Evolutionary conservation across 2,888 invertebrate genomes (phyloP).

Genomic region (Sericinus montela): DNA sequence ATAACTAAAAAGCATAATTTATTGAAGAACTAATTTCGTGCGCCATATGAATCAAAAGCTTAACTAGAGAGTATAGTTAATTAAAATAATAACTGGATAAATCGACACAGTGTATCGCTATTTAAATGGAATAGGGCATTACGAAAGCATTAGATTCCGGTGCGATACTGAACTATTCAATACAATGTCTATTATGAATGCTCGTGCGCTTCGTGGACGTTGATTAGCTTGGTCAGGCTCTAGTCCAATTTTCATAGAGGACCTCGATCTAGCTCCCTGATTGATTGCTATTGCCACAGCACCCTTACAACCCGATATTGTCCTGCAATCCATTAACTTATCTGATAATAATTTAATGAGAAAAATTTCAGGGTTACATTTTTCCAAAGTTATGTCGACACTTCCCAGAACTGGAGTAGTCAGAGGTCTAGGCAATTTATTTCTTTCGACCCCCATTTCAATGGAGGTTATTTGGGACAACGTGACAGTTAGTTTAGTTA

Average conservation of each 20-base stretch:
- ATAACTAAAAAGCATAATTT: too few species aligned
- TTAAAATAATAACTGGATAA: constrained; percentile 10
- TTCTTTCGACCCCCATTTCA: too few species aligned
- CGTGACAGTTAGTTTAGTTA: too few species aligned
- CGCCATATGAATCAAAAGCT: too few species aligned
- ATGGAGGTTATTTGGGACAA: too few species aligned
- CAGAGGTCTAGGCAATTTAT: too few species aligned
- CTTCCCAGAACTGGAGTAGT: too few species aligned
- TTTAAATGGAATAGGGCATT: constrained; percentile 48
- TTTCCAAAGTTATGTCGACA: too few species aligned
- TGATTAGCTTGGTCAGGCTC: constrained; percentile 55
- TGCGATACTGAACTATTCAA: constrained; percentile 59
- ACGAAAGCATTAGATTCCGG: constrained; percentile 49
- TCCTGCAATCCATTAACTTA: constrained; percentile 11
- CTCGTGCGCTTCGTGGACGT: constrained; percentile 44
- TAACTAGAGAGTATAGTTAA: constrained; percentile 2
- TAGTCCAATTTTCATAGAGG: constrained; percentile 66
- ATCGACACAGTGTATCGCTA: constrained; percentile 26
- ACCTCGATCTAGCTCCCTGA: constrained; percentile 51
- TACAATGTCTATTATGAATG: constrained; percentile 66
- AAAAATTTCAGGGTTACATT: too few species aligned
- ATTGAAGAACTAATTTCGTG: too few species aligned
- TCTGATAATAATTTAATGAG: background rate
- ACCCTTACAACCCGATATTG: constrained; percentile 22
- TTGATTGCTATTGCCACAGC: constrained; percentile 55